A percentile compares a stretch with the other conserved stretches of the same genome.
Conservation (phyloP, 2,888 invertebrate genomes). For the Cantharis nigra region DNA sequence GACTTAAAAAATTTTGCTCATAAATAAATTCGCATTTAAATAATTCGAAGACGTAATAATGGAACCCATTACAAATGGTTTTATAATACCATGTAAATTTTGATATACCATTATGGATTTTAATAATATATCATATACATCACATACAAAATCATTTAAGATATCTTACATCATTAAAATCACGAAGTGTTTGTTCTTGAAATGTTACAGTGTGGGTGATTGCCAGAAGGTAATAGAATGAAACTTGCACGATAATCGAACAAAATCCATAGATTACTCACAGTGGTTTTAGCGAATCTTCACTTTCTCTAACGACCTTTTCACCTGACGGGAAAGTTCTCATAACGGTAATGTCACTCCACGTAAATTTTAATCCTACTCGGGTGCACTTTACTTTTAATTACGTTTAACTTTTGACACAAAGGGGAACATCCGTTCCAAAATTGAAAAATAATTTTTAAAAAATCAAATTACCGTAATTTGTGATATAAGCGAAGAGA, state of each 20-base stretch:
- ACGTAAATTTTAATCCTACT: neutral
- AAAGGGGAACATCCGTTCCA: neutral
- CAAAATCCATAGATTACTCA: slow-evolving; percentile 20
- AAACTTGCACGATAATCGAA: slow-evolving; percentile 22
- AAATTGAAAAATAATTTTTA: neutral
- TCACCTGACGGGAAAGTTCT: slow-evolving; percentile 44
- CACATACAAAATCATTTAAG: neutral
- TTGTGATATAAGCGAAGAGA: neutral
- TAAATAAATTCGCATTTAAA: neutral
- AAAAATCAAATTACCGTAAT: neutral
- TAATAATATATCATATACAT: neutral
- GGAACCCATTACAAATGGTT: neutral
- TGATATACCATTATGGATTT: neutral
- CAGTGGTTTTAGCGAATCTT: slow-evolving; percentile 33
- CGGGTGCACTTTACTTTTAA: neutral
- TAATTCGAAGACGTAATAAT: neutral
- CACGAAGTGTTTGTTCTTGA: slow-evolving; percentile 21
- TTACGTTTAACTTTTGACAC: neutral
- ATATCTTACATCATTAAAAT: slow-evolving; percentile 8
- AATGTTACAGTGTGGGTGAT: slow-evolving; percentile 11
- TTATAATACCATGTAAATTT: neutral
- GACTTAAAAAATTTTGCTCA: neutral
- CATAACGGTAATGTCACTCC: slow-evolving; percentile 37
- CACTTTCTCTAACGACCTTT: slow-evolving; percentile 41
- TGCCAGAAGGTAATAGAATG: neutral